These are phyloP conservation scores for Trachemys scripta DNA, from an alignment of 2,113 vertebrate genomes.

Conservation along the genomic window DNA sequence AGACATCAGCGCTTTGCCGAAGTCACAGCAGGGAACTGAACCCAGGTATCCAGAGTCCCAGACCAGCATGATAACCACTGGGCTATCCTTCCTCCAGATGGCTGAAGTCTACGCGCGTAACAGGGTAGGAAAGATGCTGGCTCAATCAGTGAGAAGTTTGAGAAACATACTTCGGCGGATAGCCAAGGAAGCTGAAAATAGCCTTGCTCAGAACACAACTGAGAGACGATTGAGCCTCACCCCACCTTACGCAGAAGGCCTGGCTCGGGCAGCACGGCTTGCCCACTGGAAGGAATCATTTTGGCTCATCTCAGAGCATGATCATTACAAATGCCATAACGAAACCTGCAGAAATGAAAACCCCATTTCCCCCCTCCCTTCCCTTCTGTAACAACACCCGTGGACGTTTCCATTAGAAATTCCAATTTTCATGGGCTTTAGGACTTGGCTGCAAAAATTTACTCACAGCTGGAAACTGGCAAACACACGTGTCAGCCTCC, in stretches of 20 bases:
- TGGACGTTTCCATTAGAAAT: constrained; percentile 42
- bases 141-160: constrained; percentile 37
- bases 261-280: neutral
- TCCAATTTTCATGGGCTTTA: neutral
- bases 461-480: neutral
- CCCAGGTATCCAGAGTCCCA: neutral
- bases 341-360: constrained; percentile 49
- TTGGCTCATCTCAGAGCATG: neutral
- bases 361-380: constrained; percentile 61
- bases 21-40: neutral
- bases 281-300: constrained; percentile 5
- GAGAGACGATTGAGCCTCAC: constrained; percentile 58
- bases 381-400: constrained; percentile 62
- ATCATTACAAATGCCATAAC: constrained; percentile 18
- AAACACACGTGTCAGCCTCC: neutral
- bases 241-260: neutral
- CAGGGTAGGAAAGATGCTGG: neutral
- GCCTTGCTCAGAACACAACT: constrained; percentile 11
- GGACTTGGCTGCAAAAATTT: neutral
- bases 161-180: constrained; percentile 61
- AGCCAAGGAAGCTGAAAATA: constrained; percentile 45
- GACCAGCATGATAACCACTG: neutral
- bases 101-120: too few species aligned
- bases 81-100: neutral
- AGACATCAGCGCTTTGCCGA: neutral